Evolutionary conservation across 2,113 vertebrate genomes (phyloP).

Genomic region (Crocuta crocuta): DNA sequence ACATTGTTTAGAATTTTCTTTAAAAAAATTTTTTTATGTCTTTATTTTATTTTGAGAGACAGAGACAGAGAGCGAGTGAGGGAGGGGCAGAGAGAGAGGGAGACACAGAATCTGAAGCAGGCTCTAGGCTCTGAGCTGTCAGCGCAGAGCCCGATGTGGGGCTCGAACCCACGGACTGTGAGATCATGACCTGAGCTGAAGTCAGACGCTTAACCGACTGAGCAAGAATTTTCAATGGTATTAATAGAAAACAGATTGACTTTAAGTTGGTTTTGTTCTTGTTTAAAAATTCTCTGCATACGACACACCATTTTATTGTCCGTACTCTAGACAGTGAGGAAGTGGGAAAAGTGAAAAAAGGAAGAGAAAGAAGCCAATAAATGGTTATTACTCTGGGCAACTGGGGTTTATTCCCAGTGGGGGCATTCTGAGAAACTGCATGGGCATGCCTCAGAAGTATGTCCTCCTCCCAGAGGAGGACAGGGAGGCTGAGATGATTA

Average conservation of each 20-base stretch:
- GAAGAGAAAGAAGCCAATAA: neutral
- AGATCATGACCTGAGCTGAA: no score
- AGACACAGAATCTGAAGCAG: no score
- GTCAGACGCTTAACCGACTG: no score
- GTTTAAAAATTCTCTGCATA: conserved; percentile 10
- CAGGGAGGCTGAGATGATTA: neutral
- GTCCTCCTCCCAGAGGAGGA: neutral
- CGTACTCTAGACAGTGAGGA: neutral
- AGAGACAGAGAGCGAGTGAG: no score
- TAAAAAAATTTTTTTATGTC: no score
- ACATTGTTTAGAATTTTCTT: neutral
- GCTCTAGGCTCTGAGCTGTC: no score
- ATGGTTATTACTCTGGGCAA: neutral
- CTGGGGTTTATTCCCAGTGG: neutral
- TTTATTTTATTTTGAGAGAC: no score
- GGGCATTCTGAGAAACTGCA: neutral
- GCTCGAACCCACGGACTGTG: no score
- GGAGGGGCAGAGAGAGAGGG: no score
- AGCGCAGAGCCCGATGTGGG: no score
- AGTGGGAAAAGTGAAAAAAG: neutral
- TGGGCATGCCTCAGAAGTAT: neutral
- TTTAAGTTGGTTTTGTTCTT: conserved; percentile 18
- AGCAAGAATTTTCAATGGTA: neutral
- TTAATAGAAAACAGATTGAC: neutral
- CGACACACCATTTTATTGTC: neutral